Evolutionary conservation across 2,888 invertebrate species (phyloP), one percentile per base, ranked within the genome.

Genomic region (Alloscopus bannaensis): DNA sequence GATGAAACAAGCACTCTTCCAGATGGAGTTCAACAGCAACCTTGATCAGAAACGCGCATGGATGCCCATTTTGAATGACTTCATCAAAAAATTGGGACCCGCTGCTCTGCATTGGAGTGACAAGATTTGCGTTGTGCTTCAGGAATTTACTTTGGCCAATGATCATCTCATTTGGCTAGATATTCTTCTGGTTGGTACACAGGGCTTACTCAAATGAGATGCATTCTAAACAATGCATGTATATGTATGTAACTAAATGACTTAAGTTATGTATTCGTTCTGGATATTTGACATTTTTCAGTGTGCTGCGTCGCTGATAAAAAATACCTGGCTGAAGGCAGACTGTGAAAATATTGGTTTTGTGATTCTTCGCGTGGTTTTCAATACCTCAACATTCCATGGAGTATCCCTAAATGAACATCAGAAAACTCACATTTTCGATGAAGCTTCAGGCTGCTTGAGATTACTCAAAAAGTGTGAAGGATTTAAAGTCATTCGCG

Each of bases 241-340:
- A 13, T 47, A 47, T 36, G 24, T 29, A n/a, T 6, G 59, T 28
- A 29, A 11, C 16, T 13, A 59, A 13, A 6, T 29, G 8, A n/a
- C n/a, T n/a, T 55, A 8, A 24, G 6, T 22, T n/a, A 55, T 24
- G 26, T 26, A 13, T 6, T 36, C 36, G 13, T 13, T 22, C 3
- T 24, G 20, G 20, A 6, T 24, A 24, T 18, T 62, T 40, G 4
- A 3, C 16, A 29, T 16, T 31, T 66, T 79, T 57, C 26, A 83
- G 83, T 72, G 68, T 22, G 45, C 66, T 3, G 24, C 50, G 26
- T 50, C 64, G 1, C 64, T 69, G 24, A 77, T 83, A 13, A 70
- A 66, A 42, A 83, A 76, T 29, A 82, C 84, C 0, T 84, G 84
- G 84, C 3, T 75, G 4, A 81, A 82, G 45, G 82, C 80, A 13